Evolutionary conservation across 2,888 invertebrate species (phyloP), one percentile per base, ranked within the genome.

Genomic region (Azorinus chamasolen): DNA sequence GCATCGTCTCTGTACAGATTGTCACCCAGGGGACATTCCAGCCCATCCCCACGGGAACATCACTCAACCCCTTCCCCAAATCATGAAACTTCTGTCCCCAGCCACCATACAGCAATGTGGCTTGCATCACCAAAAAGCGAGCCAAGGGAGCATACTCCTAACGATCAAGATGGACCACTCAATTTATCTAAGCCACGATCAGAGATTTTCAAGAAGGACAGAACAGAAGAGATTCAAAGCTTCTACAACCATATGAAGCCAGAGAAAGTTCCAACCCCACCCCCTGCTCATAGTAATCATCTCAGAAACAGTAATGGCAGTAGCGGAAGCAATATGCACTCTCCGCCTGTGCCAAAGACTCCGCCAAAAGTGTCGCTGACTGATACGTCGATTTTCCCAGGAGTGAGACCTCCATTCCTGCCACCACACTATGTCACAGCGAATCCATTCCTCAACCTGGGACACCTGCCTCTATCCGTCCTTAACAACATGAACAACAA

Each of bases 101-200:
- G 82, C 57, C 86, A 85, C 22, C 74, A 66, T 14, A 71, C 65
- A 68, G 61, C 82, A 27, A 55, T 75, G 69, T 63, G 79, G 76
- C 57, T 73, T 43, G 37, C 69, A 27, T 48, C 66, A 32, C 41
- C 58, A 25, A 65, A 76, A 43, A 10, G 46, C 0, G 65, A 61
- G 20, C 12, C 54, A 3, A 59, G 79, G 53, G 73, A 73, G 48
- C 53, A 69, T n/a, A 62, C 75, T 14, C 55, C 77, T 2, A 65
- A 57, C 18, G 87, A 84, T 64, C 86, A 88, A 74, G 97, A 97
- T 92, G 95, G 96, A 1, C 98, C 98, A 1, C 94, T 98, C 50
- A 98, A 98, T 94, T 95, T 98, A 62, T 96, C 96, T 89, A 98
- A 97, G 93, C 97, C 97, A 69, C 96, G 97, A 88, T 72, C 81